These are phyloP conservation scores for Egretta garzetta DNA, from an alignment of 2,113 vertebrate species.

Conservation along the genomic window DNA sequence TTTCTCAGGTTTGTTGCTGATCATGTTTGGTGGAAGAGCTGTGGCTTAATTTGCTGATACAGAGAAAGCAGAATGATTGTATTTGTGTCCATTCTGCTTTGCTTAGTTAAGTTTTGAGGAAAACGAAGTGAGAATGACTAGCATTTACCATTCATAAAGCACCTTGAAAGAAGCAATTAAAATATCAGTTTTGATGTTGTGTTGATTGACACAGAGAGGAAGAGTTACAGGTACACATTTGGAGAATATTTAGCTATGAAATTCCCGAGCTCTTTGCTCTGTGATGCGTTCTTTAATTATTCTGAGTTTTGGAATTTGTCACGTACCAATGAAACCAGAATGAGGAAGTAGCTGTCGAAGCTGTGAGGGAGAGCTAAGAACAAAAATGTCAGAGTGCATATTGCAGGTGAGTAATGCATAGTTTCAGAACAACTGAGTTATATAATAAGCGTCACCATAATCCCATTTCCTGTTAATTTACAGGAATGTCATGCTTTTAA, in stretches of 20 bases:
- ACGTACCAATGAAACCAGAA: not conserved
- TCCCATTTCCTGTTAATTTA: slow-evolving; percentile 3
- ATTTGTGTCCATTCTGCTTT: not conserved
- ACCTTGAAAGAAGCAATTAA: not conserved
- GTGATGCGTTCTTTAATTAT: not conserved
- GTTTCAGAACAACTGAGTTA: not conserved
- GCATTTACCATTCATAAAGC: not conserved
- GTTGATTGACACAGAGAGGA: not conserved
- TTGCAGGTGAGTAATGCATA: not conserved
- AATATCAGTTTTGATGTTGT: not conserved
- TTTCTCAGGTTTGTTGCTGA: not conserved
- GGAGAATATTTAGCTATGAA: not conserved
- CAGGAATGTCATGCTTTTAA: slow-evolving; percentile 26
- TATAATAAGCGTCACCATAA: not conserved
- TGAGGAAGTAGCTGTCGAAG: not conserved
- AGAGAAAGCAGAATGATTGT: not conserved
- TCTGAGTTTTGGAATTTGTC: not conserved
- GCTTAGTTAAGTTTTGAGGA: not conserved
- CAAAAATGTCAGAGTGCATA: not conserved
- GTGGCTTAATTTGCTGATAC: not conserved
- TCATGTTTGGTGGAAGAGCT: not conserved
- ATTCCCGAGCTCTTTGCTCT: not conserved
- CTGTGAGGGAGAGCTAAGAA: not conserved
- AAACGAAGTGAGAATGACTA: not conserved
- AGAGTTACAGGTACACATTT: not conserved